Conservation (phyloP, 2,888 invertebrate genomes). For the Aleiodes testaceus region DNA sequence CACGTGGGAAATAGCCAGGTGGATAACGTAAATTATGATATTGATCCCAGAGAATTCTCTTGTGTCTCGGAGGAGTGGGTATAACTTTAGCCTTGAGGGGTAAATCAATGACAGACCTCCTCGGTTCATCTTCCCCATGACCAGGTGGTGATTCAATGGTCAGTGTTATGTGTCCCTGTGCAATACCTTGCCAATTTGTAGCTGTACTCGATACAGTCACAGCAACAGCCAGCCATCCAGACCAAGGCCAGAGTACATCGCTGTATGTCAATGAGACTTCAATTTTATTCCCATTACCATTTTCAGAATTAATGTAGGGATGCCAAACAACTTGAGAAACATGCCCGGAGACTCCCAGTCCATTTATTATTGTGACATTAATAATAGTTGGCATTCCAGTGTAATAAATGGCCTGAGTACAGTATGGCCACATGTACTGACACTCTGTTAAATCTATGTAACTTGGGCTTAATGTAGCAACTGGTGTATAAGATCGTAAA, state of each 20-base stretch:
- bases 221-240: constrained; percentile 92
- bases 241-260: constrained; percentile 95
- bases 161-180: constrained; percentile 87
- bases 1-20: constrained; percentile 95
- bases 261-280: constrained; percentile 87
- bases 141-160: constrained; percentile 87
- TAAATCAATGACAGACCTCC: constrained; percentile 77
- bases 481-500: constrained; percentile 75
- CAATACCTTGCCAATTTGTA: constrained; percentile 83
- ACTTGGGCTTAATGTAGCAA: constrained; percentile 77
- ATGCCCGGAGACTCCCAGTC: constrained; percentile 90
- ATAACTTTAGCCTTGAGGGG: constrained; percentile 88
- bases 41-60: constrained; percentile 97
- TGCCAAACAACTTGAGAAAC: constrained; percentile 84
- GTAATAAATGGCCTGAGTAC: constrained; percentile 94
- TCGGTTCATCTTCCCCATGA: constrained; percentile 77
- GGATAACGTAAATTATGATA: constrained; percentile 97
- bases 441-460: constrained; percentile 96
- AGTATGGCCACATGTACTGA: constrained; percentile 99
- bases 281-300: constrained; percentile 81
- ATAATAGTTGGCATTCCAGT: constrained; percentile 90
- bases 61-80: constrained; percentile 91
- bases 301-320: constrained; percentile 83
- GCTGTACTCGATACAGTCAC: constrained; percentile 81
- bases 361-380: constrained; percentile 95